Evolutionary conservation across 2,888 invertebrate species (phyloP).

Genomic region (Blastobasis lacticolella): DNA sequence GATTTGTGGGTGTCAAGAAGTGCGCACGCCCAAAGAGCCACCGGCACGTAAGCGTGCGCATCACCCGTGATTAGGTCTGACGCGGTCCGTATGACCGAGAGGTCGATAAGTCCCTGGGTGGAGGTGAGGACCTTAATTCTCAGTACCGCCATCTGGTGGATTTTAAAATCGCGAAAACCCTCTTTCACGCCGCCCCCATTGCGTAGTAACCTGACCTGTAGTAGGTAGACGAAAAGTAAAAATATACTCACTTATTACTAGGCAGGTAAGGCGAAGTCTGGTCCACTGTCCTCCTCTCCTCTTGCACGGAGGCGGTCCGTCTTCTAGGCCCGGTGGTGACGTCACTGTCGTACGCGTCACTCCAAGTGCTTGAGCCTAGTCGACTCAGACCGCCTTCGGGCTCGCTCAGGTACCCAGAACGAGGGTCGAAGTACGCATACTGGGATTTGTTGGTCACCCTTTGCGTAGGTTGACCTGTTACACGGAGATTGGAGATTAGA

Average conservation of each 20-base stretch:
- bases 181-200: no score
- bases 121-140: no score
- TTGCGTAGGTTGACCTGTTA: constrained; percentile 49
- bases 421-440: constrained; percentile 69
- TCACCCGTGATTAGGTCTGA: no score
- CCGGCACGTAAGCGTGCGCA: no score
- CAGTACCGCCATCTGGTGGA: no score
- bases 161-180: no score
- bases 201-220: no score
- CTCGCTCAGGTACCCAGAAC: constrained; percentile 67
- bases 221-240: no score
- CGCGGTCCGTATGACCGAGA: no score
- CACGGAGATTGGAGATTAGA: not conserved
- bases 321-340: constrained; percentile 49
- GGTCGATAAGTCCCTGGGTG: no score
- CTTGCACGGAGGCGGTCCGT: constrained; percentile 60
- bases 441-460: constrained; percentile 57
- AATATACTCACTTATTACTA: constrained; percentile 53
- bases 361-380: constrained; percentile 49
- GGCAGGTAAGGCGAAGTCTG: constrained; percentile 44
- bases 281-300: constrained; percentile 52
- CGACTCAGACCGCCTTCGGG: constrained; percentile 60
- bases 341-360: constrained; percentile 66
- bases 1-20: no score
- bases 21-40: no score